These are phyloP conservation scores for Rhynchotus rufescens DNA, from an alignment of 2,797 vertebrate genomes.

Conservation along the genomic window DNA sequence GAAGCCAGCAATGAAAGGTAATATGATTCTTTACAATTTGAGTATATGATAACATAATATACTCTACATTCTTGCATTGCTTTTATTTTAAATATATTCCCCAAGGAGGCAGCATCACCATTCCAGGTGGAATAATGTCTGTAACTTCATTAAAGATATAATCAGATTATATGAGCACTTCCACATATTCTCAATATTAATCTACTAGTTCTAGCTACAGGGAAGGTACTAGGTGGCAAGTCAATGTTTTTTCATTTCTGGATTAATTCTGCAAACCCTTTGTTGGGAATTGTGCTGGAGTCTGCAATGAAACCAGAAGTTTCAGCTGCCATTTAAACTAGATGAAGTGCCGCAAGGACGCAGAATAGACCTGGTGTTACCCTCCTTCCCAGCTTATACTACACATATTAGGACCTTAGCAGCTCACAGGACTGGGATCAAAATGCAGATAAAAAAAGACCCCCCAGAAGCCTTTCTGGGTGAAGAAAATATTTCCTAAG, in stretches of 20 bases:
- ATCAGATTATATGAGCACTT: background rate
- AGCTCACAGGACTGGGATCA: background rate
- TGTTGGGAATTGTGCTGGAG: background rate
- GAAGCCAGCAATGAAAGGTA: slow-evolving; percentile 2
- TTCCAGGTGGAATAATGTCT: background rate
- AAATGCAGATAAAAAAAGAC: background rate
- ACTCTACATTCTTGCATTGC: background rate
- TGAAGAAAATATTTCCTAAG: background rate
- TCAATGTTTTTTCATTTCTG: background rate
- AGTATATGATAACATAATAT: background rate
- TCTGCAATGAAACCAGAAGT: slow-evolving; percentile 51
- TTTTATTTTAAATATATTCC: background rate
- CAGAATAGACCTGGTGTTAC: background rate
- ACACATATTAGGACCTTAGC: background rate
- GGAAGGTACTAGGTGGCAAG: background rate
- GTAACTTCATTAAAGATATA: background rate
- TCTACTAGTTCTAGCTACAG: background rate
- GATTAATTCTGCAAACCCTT: background rate
- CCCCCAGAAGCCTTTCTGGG: background rate
- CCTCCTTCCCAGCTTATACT: background rate
- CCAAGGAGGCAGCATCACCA: background rate
- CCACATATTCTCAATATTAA: background rate
- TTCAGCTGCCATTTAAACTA: slow-evolving; percentile 6
- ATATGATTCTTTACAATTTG: background rate
- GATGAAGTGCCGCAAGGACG: slow-evolving; percentile 2